These are phyloP conservation scores for Cyclina sinensis DNA, from an alignment of 1,140 invertebrate species.

Conservation along the genomic window DNA sequence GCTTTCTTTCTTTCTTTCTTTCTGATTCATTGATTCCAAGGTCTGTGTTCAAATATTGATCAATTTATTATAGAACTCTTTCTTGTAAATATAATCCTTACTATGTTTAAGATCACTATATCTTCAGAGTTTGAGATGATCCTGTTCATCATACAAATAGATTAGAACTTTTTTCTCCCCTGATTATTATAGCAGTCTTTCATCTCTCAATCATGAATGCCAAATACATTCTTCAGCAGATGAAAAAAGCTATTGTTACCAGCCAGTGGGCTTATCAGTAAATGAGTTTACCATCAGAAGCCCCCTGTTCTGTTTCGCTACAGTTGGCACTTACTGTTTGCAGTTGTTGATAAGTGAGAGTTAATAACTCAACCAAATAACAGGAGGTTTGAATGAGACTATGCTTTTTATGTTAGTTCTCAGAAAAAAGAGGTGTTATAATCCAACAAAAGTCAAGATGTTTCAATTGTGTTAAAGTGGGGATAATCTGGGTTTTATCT, in stretches of 20 bases:
- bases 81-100: too few species aligned
- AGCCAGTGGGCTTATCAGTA: conserved; percentile 15
- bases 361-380: background rate
- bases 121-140: too few species aligned
- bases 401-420: background rate
- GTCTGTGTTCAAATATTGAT: too few species aligned
- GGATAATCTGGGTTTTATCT: background rate
- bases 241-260: background rate
- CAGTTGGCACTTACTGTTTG: conserved; percentile 19
- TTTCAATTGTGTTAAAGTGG: background rate
- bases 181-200: background rate
- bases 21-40: too few species aligned
- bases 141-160: too few species aligned
- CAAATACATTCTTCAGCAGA: conserved; percentile 2
- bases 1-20: too few species aligned
- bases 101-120: too few species aligned
- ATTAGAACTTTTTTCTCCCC: background rate
- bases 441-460: background rate
- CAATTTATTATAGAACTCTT: too few species aligned
- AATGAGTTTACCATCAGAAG: conserved; percentile 24
- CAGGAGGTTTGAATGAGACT: background rate
- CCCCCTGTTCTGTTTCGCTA: conserved; percentile 6
- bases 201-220: conserved; percentile 37
- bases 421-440: background rate
- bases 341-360: conserved; percentile 14